Conservation (phyloP, 2,888 invertebrate species). For the Drosophila villosipedis region DNA sequence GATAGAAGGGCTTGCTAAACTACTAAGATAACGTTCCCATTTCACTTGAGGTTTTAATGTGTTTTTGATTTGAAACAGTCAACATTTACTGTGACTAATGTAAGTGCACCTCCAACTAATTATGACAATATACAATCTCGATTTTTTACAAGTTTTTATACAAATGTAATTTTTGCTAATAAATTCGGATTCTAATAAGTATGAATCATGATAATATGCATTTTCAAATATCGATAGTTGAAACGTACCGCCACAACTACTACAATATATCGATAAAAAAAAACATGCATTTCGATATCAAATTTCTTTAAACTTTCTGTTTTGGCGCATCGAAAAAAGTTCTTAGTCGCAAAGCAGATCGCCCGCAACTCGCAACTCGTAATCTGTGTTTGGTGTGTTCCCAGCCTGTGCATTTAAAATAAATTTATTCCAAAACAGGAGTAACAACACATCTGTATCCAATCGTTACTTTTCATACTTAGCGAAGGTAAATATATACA, state of each 20-base stretch:
- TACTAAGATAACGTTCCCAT: too few relatives aligned
- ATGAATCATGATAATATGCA: background rate
- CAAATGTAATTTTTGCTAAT: background rate
- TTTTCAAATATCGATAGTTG: conserved; percentile 30
- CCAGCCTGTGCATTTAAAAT: conserved; percentile 72
- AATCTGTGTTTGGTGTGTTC: conserved; percentile 36
- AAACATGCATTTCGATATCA: conserved; percentile 4
- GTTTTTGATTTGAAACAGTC: background rate
- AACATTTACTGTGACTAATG: background rate
- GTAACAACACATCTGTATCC: conserved; percentile 34
- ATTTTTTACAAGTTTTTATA: background rate
- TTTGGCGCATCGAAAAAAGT: conserved; percentile 34
- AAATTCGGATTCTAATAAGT: background rate
- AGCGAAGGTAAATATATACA: conserved; percentile 45
- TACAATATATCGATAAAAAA: conserved; percentile 22
- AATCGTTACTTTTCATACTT: conserved; percentile 25
- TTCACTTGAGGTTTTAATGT: background rate
- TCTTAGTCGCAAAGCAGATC: conserved; percentile 60
- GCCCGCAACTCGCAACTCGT: conserved; percentile 36
- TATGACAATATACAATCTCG: background rate
- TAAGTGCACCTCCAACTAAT: background rate
- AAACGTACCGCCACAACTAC: background rate
- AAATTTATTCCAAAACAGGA: conserved; percentile 71
- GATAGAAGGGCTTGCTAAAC: conserved; percentile 18
- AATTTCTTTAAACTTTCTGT: conserved; percentile 11